A percentile compares a stretch with the other conserved stretches of the same genome.
phyloP scores from a whole-genome alignment of 2,888 invertebrate species.

The Leptura quadrifasciata region DNA sequence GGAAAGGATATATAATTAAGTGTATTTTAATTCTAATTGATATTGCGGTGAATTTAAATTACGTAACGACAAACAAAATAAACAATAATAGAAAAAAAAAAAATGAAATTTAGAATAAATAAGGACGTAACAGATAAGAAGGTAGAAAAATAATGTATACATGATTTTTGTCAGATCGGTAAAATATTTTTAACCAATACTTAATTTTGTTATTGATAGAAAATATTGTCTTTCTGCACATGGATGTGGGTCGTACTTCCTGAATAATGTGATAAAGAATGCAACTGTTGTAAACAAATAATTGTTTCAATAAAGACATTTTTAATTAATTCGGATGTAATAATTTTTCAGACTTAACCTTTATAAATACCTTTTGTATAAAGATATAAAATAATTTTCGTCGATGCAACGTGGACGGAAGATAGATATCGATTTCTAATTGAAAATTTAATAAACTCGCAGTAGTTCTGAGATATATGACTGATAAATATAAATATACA shows the following conservation, averaged over 20 bases:
- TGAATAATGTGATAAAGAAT: background rate
- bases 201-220: background rate
- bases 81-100: too few relatives aligned
- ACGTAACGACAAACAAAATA: too few relatives aligned
- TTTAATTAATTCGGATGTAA: background rate
- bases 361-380: background rate
- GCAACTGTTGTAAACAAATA: background rate
- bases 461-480: background rate
- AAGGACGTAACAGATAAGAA: too few relatives aligned
- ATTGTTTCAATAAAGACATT: background rate
- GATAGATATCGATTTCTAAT: background rate
- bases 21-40: too few relatives aligned
- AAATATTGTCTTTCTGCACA: background rate
- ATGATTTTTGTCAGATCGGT: too few relatives aligned
- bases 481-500: background rate
- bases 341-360: background rate
- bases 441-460: slow-evolving; percentile 4
- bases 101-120: too few relatives aligned
- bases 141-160: too few relatives aligned
- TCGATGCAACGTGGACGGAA: background rate
- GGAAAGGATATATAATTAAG: too few relatives aligned
- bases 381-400: background rate
- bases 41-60: too few relatives aligned
- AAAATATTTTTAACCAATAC: background rate
- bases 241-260: background rate